Conservation (phyloP, 2,113 vertebrate species). For the Butorides virescens region DNA sequence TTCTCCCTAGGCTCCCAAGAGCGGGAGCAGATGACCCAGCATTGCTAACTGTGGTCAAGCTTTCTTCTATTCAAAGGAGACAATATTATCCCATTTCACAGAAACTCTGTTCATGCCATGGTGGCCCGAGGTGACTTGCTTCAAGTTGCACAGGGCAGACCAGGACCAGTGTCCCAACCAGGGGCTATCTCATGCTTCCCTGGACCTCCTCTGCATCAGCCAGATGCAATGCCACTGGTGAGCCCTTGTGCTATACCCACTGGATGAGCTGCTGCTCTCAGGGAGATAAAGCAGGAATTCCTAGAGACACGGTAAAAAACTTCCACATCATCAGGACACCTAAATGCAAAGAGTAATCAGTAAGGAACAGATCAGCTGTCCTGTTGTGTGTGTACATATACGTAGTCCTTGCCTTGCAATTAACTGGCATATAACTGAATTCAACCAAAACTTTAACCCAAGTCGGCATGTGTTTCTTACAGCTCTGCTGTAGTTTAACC, state of each 20-base stretch:
- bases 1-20: slow-evolving; percentile 6
- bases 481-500: not conserved
- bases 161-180: not conserved
- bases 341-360: not conserved
- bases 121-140: not conserved
- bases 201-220: not conserved
- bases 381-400: rapidly evolving
- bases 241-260: not conserved
- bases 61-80: not conserved
- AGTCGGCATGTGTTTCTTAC: not conserved
- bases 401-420: not conserved
- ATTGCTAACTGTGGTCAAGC: not conserved
- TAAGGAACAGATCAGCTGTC: not conserved
- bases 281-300: not conserved
- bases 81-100: not conserved
- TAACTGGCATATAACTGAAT: not conserved
- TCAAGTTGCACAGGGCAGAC: not conserved
- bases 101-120: not conserved
- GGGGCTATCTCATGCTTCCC: not conserved
- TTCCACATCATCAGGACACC: not conserved
- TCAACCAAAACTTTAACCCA: not conserved
- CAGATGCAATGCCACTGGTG: not conserved
- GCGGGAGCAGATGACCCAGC: not conserved
- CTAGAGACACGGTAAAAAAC: not conserved
- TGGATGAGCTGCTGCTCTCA: not conserved